Conservation (phyloP, 2,113 vertebrate genomes). For the Corythornis vintsioides region DNA sequence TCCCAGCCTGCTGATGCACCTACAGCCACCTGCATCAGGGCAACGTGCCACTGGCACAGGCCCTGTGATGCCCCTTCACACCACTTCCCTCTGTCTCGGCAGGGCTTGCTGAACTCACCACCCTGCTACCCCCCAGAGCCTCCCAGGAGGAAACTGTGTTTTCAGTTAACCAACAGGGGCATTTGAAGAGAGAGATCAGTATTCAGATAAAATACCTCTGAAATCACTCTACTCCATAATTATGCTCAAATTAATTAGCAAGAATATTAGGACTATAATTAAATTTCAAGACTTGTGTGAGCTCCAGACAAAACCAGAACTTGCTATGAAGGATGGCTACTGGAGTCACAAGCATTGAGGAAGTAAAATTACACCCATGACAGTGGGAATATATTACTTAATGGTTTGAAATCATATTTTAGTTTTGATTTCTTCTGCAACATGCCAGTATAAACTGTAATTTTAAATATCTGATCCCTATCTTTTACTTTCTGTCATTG, state of each 20-base stretch:
- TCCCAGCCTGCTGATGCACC: no score
- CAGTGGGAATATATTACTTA: background rate
- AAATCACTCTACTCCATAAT: slow-evolving; percentile 51
- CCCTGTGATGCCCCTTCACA: rapidly evolving
- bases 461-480: background rate
- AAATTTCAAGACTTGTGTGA: background rate
- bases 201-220: slow-evolving; percentile 25
- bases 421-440: background rate
- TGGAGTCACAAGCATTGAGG: background rate
- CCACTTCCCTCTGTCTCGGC: rapidly evolving
- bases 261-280: slow-evolving; percentile 58
- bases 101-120: background rate
- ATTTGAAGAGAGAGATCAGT: slow-evolving; percentile 15
- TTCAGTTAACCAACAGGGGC: background rate
- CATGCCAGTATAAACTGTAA: background rate
- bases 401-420: background rate
- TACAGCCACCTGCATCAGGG: background rate
- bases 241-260: slow-evolving; percentile 56
- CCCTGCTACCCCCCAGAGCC: background rate
- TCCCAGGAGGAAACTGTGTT: background rate
- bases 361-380: background rate
- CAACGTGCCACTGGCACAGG: rapidly evolving
- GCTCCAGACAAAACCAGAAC: background rate
- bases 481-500: background rate
- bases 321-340: background rate